Evolutionary conservation across 2,113 vertebrate species (phyloP).

Genomic region (Hirundichthys speculiger): DNA sequence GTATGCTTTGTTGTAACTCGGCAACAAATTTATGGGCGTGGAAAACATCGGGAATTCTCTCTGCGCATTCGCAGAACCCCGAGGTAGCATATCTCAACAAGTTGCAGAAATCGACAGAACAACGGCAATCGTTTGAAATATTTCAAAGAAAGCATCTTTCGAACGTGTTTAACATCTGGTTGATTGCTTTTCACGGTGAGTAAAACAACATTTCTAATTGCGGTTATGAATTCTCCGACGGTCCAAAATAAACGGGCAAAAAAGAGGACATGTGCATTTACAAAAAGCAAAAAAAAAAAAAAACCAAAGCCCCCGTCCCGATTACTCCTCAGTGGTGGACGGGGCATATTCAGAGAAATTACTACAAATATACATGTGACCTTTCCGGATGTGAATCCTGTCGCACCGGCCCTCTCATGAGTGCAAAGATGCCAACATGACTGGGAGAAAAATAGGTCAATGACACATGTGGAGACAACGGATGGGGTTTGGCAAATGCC

Average conservation of each 20-base stretch:
- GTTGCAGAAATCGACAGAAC: too few relatives aligned
- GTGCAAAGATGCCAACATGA: conserved; percentile 34
- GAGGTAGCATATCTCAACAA: too few relatives aligned
- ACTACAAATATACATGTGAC: conserved; percentile 20
- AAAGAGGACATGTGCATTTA: too few relatives aligned
- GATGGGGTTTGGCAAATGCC: conserved; percentile 58
- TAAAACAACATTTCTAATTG: conserved; percentile 22
- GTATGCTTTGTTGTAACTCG: too few relatives aligned
- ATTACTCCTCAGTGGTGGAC: background rate
- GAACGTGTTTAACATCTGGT: conserved; percentile 28
- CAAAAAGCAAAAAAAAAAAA: background rate
- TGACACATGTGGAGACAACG: conserved; percentile 50
- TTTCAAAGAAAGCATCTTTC: conserved; percentile 11
- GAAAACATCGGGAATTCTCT: too few relatives aligned
- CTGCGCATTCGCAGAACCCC: too few relatives aligned
- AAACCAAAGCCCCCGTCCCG: too few relatives aligned
- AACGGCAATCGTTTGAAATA: background rate
- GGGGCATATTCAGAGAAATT: too few relatives aligned
- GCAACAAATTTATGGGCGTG: too few relatives aligned
- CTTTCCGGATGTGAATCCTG: conserved; percentile 27
- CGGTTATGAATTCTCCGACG: background rate
- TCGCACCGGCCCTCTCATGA: conserved; percentile 1
- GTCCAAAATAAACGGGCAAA: conserved; percentile 3
- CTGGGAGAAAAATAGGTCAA: conserved; percentile 59
- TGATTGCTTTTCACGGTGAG: background rate